phyloP scores from a whole-genome alignment of 2,888 invertebrate genomes.

The Drosophila paramelanica region DNA sequence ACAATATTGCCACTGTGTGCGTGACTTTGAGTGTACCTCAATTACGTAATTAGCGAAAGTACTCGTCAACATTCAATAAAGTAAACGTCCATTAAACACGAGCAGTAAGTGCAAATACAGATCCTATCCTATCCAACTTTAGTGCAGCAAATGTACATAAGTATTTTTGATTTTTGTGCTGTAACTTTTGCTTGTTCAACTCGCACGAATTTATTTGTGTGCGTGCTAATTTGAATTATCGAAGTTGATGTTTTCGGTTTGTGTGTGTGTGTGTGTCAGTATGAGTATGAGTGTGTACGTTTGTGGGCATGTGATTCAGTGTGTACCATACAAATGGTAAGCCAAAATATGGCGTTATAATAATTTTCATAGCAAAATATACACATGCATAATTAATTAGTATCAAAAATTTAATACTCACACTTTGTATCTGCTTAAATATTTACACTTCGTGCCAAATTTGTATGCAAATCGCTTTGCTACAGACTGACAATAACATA shows the following conservation, averaged over 20 bases:
- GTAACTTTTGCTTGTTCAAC: constrained; percentile 41
- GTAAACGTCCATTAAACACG: constrained; percentile 21
- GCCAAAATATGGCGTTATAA: constrained; percentile 77
- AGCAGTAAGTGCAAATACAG: constrained; percentile 18
- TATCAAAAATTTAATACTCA: constrained; percentile 84
- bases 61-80: constrained; percentile 16
- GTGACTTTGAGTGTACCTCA: constrained; percentile 29
- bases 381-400: constrained; percentile 85
- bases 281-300: constrained; percentile 3
- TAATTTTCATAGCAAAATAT: constrained; percentile 81
- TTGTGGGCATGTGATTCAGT: constrained; percentile 15
- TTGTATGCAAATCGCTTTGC: constrained; percentile 84
- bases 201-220: constrained; percentile 62
- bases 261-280: constrained; percentile 6
- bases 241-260: constrained; percentile 27
- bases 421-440: constrained; percentile 84
- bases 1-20: constrained; percentile 6
- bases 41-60: constrained; percentile 69
- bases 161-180: constrained; percentile 48
- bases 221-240: constrained; percentile 67
- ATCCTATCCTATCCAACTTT: constrained; percentile 17
- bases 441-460: constrained; percentile 84
- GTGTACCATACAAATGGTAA: constrained; percentile 49
- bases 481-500: constrained; percentile 75
- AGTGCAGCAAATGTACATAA: constrained; percentile 9